Evolutionary conservation across 2,888 invertebrate species (phyloP).

Genomic region (Andricus curvator): DNA sequence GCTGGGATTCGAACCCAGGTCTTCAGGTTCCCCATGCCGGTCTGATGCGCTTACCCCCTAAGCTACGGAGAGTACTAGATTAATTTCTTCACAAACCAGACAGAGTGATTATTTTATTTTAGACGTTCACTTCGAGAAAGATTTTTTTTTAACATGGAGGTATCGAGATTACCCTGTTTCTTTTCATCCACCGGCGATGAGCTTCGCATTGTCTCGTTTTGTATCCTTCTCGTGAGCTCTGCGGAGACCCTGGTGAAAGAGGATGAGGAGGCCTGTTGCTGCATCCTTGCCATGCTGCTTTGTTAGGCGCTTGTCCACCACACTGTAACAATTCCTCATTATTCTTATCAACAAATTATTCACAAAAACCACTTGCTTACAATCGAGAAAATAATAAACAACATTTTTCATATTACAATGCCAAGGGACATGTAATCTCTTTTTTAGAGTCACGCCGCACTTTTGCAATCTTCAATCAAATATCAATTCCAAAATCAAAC

Average conservation of each 20-base stretch:
- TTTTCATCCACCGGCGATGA: slow-evolving; percentile 90
- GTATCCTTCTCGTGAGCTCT: slow-evolving; percentile 77
- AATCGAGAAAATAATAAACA: background rate
- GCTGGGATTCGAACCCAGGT: no score
- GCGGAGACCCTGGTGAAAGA: slow-evolving; percentile 69
- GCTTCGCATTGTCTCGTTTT: slow-evolving; percentile 82
- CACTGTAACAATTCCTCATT: slow-evolving; percentile 80
- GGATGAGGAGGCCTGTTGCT: slow-evolving; percentile 74
- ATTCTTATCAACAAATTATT: slow-evolving; percentile 21
- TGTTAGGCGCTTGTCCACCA: slow-evolving; percentile 80
- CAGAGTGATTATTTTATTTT: no score
- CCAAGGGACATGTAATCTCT: background rate
- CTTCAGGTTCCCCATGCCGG: no score
- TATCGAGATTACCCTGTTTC: slow-evolving; percentile 86
- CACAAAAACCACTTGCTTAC: background rate
- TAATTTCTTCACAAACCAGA: no score
- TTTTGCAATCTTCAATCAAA: background rate
- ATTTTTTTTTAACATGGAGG: background rate
- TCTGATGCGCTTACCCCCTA: no score
- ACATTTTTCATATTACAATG: background rate
- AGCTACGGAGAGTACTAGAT: no score
- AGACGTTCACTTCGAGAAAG: no score
- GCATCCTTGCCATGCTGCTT: slow-evolving; percentile 88
- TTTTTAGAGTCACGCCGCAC: slow-evolving; percentile 4
- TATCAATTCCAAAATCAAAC: background rate